Evolutionary conservation across 2,797 vertebrate species (phyloP).

Genomic region (Sebastes hubbsi): DNA sequence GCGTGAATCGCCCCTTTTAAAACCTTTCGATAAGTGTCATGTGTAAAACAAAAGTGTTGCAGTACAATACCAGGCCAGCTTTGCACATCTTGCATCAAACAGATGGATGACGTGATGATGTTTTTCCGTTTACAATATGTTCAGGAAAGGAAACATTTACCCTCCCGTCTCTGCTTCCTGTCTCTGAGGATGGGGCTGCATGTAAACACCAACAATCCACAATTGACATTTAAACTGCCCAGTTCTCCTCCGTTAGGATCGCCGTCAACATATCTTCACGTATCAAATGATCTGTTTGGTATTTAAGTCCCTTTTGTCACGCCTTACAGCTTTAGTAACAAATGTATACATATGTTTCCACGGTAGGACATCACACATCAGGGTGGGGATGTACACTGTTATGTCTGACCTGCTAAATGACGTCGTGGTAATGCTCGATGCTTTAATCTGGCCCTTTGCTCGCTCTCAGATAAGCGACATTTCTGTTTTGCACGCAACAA

Average conservation of each 20-base stretch:
- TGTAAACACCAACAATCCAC: constrained; percentile 47
- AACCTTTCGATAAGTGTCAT: background rate
- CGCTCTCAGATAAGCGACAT: constrained; percentile 65
- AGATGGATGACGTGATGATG: background rate
- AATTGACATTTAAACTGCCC: constrained; percentile 17
- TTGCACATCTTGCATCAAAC: background rate
- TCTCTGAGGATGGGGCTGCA: constrained; percentile 40
- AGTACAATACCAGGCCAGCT: background rate
- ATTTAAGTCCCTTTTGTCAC: background rate
- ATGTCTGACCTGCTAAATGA: constrained; percentile 67
- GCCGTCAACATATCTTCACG: constrained; percentile 6
- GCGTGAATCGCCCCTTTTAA: background rate
- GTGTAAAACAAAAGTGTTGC: background rate
- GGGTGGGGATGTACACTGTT: constrained; percentile 74
- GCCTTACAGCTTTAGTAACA: background rate
- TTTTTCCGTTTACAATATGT: constrained; percentile 29
- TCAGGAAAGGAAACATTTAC: constrained; percentile 58
- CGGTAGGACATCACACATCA: constrained; percentile 14
- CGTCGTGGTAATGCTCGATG: constrained; percentile 19
- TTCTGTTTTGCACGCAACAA: constrained; percentile 68
- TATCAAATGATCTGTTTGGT: constrained; percentile 37
- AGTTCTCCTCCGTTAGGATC: background rate
- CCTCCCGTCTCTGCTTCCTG: constrained; percentile 22
- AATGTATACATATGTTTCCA: constrained; percentile 24
- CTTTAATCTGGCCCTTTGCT: constrained; percentile 64